A percentile compares a stretch with the other conserved stretches of the same genome.
phyloP scores from a whole-genome alignment of 2,888 invertebrate genomes.

The Sceliomorpha sp. region DNA sequence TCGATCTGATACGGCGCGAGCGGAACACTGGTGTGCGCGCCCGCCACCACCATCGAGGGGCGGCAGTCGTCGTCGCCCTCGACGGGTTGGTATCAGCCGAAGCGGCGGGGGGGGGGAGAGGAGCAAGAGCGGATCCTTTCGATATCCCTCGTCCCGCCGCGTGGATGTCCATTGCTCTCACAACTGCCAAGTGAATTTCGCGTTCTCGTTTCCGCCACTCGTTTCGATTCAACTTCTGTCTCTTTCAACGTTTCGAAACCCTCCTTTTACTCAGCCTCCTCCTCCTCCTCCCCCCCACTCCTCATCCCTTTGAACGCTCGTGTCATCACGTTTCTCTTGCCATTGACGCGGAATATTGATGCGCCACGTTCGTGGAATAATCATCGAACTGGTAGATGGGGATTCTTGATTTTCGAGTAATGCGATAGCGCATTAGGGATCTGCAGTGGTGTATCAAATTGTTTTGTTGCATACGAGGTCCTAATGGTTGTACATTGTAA shows the following conservation, averaged over 20 bases:
- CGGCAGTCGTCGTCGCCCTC: slow-evolving; percentile 21
- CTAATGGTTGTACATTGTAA: no score
- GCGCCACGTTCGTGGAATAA: slow-evolving; percentile 46
- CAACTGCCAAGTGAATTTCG: slow-evolving; percentile 23
- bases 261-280: no score
- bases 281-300: no score
- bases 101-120: neutral
- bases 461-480: no score
- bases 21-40: slow-evolving; percentile 28
- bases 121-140: slow-evolving; percentile 20
- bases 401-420: slow-evolving; percentile 7
- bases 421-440: no score
- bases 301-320: slow-evolving; percentile 5
- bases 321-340: slow-evolving; percentile 18
- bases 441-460: no score
- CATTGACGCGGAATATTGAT: slow-evolving; percentile 31
- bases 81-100: neutral
- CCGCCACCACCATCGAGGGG: slow-evolving; percentile 15
- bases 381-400: slow-evolving; percentile 22
- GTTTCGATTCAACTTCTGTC: slow-evolving; percentile 6
- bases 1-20: slow-evolving; percentile 72
- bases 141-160: slow-evolving; percentile 17
- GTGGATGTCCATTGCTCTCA: slow-evolving; percentile 17
- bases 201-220: slow-evolving; percentile 9
- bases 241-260: slow-evolving; percentile 10